These are phyloP conservation scores for Cephus pygmeus DNA, from an alignment of 2,888 invertebrate species.

Conservation along the genomic window DNA sequence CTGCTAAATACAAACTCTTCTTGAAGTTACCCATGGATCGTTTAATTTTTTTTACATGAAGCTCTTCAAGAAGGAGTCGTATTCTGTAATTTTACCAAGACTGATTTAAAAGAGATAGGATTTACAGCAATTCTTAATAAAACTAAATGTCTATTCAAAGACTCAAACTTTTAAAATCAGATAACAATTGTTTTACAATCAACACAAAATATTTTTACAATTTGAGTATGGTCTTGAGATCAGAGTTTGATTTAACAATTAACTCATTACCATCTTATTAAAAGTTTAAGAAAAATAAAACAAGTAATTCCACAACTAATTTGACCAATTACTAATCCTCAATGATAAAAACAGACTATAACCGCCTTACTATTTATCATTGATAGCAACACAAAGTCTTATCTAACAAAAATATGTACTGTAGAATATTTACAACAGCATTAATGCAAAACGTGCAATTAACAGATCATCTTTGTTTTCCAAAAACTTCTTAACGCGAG, in stretches of 20 bases:
- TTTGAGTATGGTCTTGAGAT: background rate
- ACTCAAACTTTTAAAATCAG: background rate
- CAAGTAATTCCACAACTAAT: background rate
- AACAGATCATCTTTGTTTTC: background rate
- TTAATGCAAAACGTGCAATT: background rate
- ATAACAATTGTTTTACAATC: background rate
- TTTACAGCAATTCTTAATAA: background rate
- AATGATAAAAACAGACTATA: too few relatives aligned
- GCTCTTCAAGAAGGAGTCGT: too few relatives aligned
- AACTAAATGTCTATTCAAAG: background rate
- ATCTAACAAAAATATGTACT: background rate
- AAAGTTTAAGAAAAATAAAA: background rate
- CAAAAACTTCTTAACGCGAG: too few relatives aligned
- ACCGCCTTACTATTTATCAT: too few relatives aligned
- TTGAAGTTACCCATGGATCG: too few relatives aligned
- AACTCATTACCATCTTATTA: background rate
- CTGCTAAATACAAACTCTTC: too few relatives aligned
- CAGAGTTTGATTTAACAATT: background rate
- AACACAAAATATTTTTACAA: background rate
- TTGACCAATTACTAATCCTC: background rate
- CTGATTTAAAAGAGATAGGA: background rate
- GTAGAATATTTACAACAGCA: background rate
- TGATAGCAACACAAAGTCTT: background rate
- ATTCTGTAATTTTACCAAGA: background rate
- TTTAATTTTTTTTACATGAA: too few relatives aligned